Evolutionary conservation across 2,113 vertebrate species (phyloP).

Genomic region (Gambusia holbrooki): DNA sequence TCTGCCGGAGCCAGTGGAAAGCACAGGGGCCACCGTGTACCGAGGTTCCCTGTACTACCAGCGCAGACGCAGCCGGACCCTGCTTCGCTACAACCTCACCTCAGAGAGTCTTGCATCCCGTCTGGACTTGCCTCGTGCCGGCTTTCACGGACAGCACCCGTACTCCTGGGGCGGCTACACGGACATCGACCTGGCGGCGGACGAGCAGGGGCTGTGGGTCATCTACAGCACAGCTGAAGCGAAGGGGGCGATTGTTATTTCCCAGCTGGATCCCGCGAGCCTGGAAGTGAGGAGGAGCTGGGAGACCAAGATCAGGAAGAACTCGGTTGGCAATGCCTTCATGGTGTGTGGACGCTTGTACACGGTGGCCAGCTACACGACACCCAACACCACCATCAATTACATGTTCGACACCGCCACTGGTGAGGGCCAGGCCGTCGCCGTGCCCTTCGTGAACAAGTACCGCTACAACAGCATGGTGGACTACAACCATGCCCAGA

Average conservation of each 20-base stretch:
- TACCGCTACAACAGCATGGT: conserved; percentile 93
- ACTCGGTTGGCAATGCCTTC: conserved; percentile 90
- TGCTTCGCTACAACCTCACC: conserved; percentile 85
- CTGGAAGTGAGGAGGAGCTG: conserved; percentile 85
- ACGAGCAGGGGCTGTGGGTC: conserved; percentile 89
- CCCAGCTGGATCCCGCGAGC: conserved; percentile 84
- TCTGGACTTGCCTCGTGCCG: conserved; percentile 82
- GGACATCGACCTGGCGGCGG: conserved; percentile 89
- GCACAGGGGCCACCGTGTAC: conserved; percentile 88
- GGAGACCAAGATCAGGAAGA: conserved; percentile 91
- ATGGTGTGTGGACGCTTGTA: conserved; percentile 90
- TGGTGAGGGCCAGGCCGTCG: conserved; percentile 67
- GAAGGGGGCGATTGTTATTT: conserved; percentile 90
- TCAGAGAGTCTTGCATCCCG: conserved; percentile 79
- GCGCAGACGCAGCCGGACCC: conserved; percentile 78
- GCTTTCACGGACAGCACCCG: conserved; percentile 89
- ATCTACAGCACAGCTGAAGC: conserved; percentile 91
- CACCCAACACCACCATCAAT: conserved; percentile 83
- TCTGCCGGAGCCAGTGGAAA: conserved; percentile 86
- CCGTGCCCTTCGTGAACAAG: conserved; percentile 86
- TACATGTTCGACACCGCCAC: conserved; percentile 84
- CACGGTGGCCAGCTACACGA: conserved; percentile 88
- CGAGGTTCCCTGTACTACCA: conserved; percentile 89
- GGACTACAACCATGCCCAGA: conserved; percentile 90
- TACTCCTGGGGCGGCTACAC: conserved; percentile 96